Evolutionary conservation across 2,888 invertebrate species (phyloP).

Genomic region (Lumbricus terrestris): DNA sequence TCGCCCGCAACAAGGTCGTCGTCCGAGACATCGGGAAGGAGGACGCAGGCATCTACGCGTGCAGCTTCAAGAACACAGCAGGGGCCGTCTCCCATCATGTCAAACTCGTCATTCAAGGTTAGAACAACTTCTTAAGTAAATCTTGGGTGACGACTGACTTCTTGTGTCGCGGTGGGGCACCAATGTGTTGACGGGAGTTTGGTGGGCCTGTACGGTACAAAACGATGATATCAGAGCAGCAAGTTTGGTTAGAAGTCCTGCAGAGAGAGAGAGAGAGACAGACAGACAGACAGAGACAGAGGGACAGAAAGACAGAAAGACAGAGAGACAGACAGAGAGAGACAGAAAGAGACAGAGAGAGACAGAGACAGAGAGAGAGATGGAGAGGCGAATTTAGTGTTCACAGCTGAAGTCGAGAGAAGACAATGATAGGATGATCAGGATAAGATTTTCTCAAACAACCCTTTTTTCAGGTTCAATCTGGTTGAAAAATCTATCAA

Average conservation of each 20-base stretch:
- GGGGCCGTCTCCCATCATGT: conserved; percentile 93
- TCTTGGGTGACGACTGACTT: background rate
- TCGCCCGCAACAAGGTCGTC: conserved; percentile 38
- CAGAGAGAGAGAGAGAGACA: background rate
- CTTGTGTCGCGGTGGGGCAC: background rate
- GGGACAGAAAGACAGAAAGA: background rate
- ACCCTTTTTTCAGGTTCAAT: background rate
- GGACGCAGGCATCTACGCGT: conserved; percentile 94
- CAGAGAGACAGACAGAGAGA: background rate
- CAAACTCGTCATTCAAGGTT: conserved; percentile 88
- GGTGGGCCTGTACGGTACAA: too few relatives aligned
- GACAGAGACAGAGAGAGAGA: background rate
- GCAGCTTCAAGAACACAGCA: conserved; percentile 91
- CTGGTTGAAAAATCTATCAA: too few relatives aligned
- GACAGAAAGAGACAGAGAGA: background rate
- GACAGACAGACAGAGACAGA: background rate
- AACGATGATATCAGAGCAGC: background rate
- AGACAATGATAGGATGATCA: background rate
- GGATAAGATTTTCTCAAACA: background rate
- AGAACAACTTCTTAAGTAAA: conserved; percentile 29
- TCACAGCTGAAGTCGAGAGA: background rate
- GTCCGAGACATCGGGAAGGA: conserved; percentile 88
- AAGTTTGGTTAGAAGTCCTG: background rate
- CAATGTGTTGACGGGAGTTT: background rate
- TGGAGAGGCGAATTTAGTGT: background rate